Base-by-base conservation (phyloP, 1,140 invertebrate species). In the Heterodera schachtii region DNA sequence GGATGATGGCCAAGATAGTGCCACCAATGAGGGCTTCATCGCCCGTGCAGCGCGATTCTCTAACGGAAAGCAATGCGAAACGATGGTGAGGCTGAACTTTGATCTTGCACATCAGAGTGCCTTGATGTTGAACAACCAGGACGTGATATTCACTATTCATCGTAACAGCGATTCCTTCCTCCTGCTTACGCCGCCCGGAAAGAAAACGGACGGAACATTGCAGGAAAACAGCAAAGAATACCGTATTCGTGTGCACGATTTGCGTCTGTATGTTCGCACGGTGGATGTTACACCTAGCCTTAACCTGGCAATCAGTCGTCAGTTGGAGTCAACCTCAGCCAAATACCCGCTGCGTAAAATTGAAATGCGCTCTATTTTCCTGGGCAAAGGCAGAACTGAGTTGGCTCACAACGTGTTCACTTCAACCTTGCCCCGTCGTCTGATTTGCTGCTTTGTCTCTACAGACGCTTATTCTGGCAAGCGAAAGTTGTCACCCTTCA, bases 71-170 rank as follows among this genome's bases (percentile, higher is more conserved):
- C 1, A 43, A 13, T 41, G 31, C 13, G 69, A 71, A 41, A 71
- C 69, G 1, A 43, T 71, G 69, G 69, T 43, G 1, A 71, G 43
- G 44, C 5, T 71, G 5, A 71, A 86, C 41, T 82, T 82, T 31
- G 81, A 82, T 69, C 8, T 82, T 9, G 81, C 81, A 0, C 2
- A 5, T 41, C 81, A 82, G 44, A 31, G 3, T 11, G 46, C 21
- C 0, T 11, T 79, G 16, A 66, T 82, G n/a, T 0, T 82, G 9
- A 82, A 82, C 83, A 82, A 82, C 57, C n/a, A 47, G 0, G 46
- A 80, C 16, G 3, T 82, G 16, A n/a, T 83, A 3, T 84, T 82
- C 11, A 84, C 82, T 46, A 78, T 82, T 7, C 80, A 73, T 16
- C 2, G 74, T 1, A 57, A 57, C 43, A 41, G 1, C 21, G 81